Percentiles rank a stretch among this genome's conserved stretches.
phyloP scores from a whole-genome alignment of 2,888 invertebrate genomes.

The Leptopilina myrica region DNA sequence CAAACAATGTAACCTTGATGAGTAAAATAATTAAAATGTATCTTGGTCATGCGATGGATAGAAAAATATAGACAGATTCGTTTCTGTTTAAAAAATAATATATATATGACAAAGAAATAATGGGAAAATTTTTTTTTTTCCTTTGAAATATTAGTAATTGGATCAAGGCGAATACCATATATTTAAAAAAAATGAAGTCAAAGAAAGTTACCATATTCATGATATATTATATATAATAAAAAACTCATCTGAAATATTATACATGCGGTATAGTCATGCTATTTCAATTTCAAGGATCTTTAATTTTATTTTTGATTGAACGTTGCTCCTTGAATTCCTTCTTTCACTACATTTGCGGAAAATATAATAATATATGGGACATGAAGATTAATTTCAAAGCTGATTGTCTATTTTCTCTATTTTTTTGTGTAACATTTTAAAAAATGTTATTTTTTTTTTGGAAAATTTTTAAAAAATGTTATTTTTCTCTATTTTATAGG shows the following conservation, averaged over 20 bases:
- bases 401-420: no score
- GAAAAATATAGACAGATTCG: not conserved
- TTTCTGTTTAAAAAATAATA: not conserved
- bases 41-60: not conserved
- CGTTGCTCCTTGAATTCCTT: not conserved
- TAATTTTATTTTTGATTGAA: not conserved
- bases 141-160: not conserved
- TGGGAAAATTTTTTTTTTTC: not conserved
- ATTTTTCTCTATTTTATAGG: no score
- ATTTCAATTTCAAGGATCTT: not conserved
- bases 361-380: no score
- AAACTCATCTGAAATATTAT: not conserved
- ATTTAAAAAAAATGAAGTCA: not conserved
- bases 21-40: not conserved
- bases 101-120: not conserved
- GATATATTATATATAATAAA: not conserved
- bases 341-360: no score
- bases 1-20: not conserved
- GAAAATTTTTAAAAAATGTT: no score
- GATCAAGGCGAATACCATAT: slow-evolving; percentile 2
- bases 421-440: no score
- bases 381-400: no score
- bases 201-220: not conserved
- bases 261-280: not conserved
- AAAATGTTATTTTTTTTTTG: no score